Evolutionary conservation across 2,797 vertebrate species (phyloP), one percentile per base, ranked within the genome.

Genomic region (Cheirogaleus major): DNA sequence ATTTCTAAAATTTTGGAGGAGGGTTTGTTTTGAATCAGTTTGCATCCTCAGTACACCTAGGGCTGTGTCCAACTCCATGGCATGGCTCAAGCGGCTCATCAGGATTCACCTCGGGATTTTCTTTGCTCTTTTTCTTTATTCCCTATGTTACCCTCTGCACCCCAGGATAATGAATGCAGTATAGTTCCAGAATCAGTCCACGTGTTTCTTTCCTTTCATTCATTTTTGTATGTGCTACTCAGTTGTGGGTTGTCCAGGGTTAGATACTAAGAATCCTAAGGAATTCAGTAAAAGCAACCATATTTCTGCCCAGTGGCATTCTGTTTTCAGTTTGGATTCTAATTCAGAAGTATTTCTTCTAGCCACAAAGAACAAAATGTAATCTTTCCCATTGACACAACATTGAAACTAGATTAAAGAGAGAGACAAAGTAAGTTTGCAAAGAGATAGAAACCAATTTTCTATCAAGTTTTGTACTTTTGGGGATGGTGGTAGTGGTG

Each of bases 311-410:
- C 15, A 63, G 7, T n/a, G 41, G 5, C 5, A 4, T 69, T 17
- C 2, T 10, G 32, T 59, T 52, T 88, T 85, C 20, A 25, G 48
- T 45, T 89, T 82, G 30, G 43, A 65, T 82, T 90, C 32, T 57
- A 92, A 2, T 82, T 81, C 27, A 78, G 35, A 96, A 50, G 12
- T 48, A 14, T 52, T 85, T 93, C 22, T 91, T 61, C 32, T n/a
- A 83, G 75, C 22, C 25, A 72, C 43, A 45, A 69, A 43, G 18
- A 65, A 45, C 35, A 73, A 84, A 41, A 27, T 85, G 32, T 15
- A 55, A 13, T 50, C 17, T 5, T 75, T 80, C 10, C 30, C 23
- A 52, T 17, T 81, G 41, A 67, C 30, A 79, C 20, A 48, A 5
- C 23, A 30, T 1, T 55, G 52, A 89, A 84, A 72, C 3, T 41